A percentile compares a stretch with the other conserved stretches of the same genome.
phyloP scores from a whole-genome alignment of 2,797 vertebrate genomes.

The Periparus ater region DNA sequence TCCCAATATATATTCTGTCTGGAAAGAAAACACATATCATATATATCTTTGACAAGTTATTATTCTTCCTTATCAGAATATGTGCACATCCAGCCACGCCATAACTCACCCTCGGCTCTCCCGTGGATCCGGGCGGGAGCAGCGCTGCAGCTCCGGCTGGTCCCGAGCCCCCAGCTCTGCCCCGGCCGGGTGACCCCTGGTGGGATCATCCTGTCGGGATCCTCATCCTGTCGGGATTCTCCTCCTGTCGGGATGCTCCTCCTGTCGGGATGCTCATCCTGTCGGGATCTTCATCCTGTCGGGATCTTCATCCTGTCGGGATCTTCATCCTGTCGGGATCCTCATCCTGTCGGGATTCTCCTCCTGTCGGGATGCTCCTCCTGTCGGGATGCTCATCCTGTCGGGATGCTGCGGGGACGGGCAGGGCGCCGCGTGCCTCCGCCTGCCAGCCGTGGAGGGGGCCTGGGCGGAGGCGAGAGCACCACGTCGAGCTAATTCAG shows the following conservation, averaged over 20 bases:
- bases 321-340: too few species aligned
- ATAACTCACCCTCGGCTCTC: constrained; percentile 48
- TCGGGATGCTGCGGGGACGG: neutral
- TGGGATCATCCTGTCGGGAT: too few species aligned
- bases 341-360: too few species aligned
- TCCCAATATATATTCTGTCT: constrained; percentile 78
- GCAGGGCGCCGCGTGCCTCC: neutral
- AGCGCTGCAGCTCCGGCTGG: neutral
- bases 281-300: too few species aligned
- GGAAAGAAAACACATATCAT: constrained; percentile 80
- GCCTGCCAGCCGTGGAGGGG: neutral
- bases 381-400: too few species aligned
- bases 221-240: too few species aligned
- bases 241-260: too few species aligned
- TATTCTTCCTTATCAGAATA: constrained; percentile 83
- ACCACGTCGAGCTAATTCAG: neutral
- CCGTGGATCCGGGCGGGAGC: neutral
- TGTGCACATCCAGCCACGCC: constrained; percentile 56
- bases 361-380: too few species aligned
- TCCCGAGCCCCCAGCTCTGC: fast-evolving
- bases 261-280: too few species aligned
- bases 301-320: too few species aligned
- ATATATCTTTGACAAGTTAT: constrained; percentile 85
- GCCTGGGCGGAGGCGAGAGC: neutral
- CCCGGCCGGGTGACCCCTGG: neutral